These are phyloP conservation scores for Sebastes hubbsi DNA, from an alignment of 2,797 vertebrate genomes.

Conservation along the genomic window DNA sequence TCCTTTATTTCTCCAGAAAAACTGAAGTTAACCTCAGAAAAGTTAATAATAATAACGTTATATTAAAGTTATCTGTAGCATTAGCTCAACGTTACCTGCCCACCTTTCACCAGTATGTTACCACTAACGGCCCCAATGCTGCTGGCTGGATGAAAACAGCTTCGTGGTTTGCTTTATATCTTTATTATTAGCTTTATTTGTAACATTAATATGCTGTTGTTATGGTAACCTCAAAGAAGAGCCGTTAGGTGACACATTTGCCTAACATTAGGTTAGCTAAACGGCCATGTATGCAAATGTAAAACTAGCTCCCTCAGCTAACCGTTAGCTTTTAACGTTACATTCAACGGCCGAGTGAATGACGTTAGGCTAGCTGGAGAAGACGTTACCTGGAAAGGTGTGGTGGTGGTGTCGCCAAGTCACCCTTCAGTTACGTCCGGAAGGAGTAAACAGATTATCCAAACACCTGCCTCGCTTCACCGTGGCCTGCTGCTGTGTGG, in stretches of 20 bases:
- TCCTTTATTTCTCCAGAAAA: neutral
- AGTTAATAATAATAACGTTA: neutral
- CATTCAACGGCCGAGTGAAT: conserved; percentile 45
- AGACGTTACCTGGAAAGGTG: conserved; percentile 76
- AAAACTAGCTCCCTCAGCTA: conserved; percentile 45
- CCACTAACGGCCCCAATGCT: conserved; percentile 13
- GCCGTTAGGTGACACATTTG: neutral
- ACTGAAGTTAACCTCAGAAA: neutral
- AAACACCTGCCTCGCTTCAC: conserved; percentile 44
- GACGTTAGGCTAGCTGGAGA: conserved; percentile 54
- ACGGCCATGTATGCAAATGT: conserved; percentile 25
- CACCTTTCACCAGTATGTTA: neutral
- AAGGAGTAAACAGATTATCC: conserved; percentile 41
- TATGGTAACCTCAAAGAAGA: neutral
- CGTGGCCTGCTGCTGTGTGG: conserved; percentile 51
- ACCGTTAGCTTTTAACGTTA: conserved; percentile 54
- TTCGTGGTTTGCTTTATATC: neutral
- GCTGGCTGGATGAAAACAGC: neutral
- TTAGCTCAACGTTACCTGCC: neutral
- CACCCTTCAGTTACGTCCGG: conserved; percentile 32
- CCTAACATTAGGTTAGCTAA: conserved; percentile 2
- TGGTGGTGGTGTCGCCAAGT: conserved; percentile 45
- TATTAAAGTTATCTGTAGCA: conserved; percentile 3
- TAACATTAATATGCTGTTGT: neutral
- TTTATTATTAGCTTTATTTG: neutral